Base-by-base conservation (phyloP, 2,113 vertebrate genomes). In the Pluvianellus socialis region DNA sequence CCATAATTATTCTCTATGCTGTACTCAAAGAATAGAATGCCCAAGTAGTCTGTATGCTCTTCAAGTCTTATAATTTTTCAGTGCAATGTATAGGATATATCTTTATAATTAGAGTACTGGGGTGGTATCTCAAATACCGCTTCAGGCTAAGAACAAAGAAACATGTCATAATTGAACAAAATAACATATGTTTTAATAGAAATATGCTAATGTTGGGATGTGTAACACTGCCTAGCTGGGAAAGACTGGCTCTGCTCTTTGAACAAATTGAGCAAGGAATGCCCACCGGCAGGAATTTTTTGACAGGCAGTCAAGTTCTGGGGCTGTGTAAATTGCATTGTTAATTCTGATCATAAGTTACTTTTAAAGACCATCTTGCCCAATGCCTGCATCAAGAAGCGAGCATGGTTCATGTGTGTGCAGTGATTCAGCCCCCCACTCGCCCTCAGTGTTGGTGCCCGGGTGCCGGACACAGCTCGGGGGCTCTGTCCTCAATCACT, bases 1-100 rank as follows among this genome's bases (percentile, higher is more conserved):
- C 94, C 61, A 50, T 95, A 97, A 97, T 96, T 97, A 95, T 94
- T 97, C 95, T 85, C 94, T 84, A 58, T 92, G 86, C 87, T 95
- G 83, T 94, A 85, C 28, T 95, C 92, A 96, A 96, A 96, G 92
- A 96, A 95, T 79, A 97, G 94, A 91, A 93, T 70, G 79, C 77
- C 56, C 85, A 86, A 85, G 72, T 52, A 96, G 76, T 44, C 62
- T 95, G 88, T 49, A 75, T 21, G 70, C 32, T 95, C 30, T 79
- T 88, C 49, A 56, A 82, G 88, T 45, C 66, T 90, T 72, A 80
- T 11, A 58, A 44, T 92, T 90, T 83, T 66, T 82, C 44, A 88
- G 38, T 65, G 65, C 50, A 79, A 90, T 30, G 58, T 59, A 79
- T 74, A 90, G 72, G 58, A 32, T 93, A 74, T 65, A 89, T 85